These are phyloP conservation scores for Pangasius djambal DNA, from an alignment of 2,797 vertebrate species.

Conservation along the genomic window DNA sequence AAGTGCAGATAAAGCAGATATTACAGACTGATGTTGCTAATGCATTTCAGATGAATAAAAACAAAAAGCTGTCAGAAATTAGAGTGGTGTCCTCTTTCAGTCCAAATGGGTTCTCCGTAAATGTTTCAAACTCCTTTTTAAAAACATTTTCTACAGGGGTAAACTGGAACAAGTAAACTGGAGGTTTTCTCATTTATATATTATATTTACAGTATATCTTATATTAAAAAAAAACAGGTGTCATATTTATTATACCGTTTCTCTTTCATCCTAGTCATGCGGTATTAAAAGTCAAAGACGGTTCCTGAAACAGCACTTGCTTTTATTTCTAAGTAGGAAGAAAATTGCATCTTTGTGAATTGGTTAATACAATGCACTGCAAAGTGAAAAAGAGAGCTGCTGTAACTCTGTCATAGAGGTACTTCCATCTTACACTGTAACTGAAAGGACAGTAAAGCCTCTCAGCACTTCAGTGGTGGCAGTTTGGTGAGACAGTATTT, in stretches of 20 bases:
- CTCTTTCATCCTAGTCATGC: background rate
- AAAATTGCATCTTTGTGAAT: background rate
- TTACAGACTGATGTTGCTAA: constrained; percentile 1
- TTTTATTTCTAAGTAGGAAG: background rate
- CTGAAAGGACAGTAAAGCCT: background rate
- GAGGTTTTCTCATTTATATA: background rate
- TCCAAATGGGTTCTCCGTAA: background rate
- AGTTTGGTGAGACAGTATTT: background rate
- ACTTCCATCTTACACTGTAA: background rate
- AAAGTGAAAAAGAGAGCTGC: background rate
- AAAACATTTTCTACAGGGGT: background rate
- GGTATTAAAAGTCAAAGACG: background rate
- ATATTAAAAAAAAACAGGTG: background rate
- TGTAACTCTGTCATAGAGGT: background rate
- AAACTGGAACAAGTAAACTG: background rate
- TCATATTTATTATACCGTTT: background rate
- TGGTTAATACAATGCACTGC: background rate
- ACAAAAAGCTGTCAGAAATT: background rate
- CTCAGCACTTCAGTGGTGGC: background rate
- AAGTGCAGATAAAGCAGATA: background rate
- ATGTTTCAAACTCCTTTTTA: constrained; percentile 1
- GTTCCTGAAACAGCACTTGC: background rate
- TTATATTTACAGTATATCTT: background rate
- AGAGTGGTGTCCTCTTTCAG: constrained; percentile 2
- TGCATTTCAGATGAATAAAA: constrained; percentile 11